A percentile compares a stretch with the other conserved stretches of the same genome.
Evolutionary conservation across 2,797 vertebrate genomes (phyloP).

Genomic region (Ctenochaetus hawaiiensis): DNA sequence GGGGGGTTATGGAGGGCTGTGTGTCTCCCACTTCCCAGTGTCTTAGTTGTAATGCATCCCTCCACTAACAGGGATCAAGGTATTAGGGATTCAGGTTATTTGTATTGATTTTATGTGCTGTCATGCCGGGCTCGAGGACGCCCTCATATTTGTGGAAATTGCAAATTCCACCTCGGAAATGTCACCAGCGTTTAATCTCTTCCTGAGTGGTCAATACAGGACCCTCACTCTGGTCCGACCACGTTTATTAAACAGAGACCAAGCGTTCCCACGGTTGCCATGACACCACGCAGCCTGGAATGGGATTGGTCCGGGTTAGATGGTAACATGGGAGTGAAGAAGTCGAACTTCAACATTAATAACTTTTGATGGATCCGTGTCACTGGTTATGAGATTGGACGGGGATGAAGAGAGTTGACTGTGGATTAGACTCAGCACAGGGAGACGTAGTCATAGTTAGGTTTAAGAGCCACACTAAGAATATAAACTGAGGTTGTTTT

Average conservation of each 20-base stretch:
- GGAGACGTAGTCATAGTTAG: slow-evolving; percentile 14
- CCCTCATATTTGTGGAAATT: slow-evolving; percentile 98
- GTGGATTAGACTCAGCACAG: slow-evolving; percentile 55
- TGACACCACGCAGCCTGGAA: slow-evolving; percentile 61
- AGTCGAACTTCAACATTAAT: slow-evolving; percentile 77
- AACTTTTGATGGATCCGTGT: slow-evolving; percentile 70
- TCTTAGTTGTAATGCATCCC: slow-evolving; percentile 93
- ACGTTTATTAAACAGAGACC: slow-evolving; percentile 90
- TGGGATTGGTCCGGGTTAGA: slow-evolving; percentile 57
- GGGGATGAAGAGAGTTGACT: slow-evolving; percentile 52
- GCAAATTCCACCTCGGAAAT: slow-evolving; percentile 99
- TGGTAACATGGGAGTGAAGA: slow-evolving; percentile 74
- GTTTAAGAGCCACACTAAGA: slow-evolving; percentile 18
- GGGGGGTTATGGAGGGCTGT: slow-evolving; percentile 72
- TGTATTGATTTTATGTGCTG: slow-evolving; percentile 99
- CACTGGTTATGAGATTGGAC: slow-evolving; percentile 57
- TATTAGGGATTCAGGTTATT: slow-evolving; percentile 99
- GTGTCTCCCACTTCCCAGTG: slow-evolving; percentile 84
- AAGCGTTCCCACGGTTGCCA: slow-evolving; percentile 81
- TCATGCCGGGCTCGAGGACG: slow-evolving; percentile 92
- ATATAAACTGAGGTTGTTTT: slow-evolving; percentile 21
- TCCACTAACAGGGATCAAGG: slow-evolving; percentile 98
- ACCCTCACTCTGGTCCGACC: slow-evolving; percentile 76
- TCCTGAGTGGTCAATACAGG: slow-evolving; percentile 91
- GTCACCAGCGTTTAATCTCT: slow-evolving; percentile 98